Conservation (phyloP, 2,797 vertebrate genomes). For the Sebastes trivittatus region DNA sequence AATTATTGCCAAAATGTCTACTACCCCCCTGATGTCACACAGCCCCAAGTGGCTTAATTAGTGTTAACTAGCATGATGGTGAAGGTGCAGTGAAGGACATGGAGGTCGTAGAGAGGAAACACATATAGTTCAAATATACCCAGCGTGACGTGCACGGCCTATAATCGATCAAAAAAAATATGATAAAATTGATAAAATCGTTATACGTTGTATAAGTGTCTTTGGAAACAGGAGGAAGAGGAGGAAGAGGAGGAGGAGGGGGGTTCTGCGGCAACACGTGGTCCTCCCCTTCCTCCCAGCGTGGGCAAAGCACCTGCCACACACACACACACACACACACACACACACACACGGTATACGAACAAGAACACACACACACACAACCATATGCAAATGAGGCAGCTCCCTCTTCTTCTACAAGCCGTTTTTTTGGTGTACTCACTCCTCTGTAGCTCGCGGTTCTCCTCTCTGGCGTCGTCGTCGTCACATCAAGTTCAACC, state of each 20-base stretch:
- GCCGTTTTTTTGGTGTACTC: slow-evolving; percentile 70
- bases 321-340: slow-evolving; percentile 27
- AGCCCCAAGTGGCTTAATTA: background rate
- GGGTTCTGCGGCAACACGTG: slow-evolving; percentile 75
- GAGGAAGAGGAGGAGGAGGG: slow-evolving; percentile 19
- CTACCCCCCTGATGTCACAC: background rate
- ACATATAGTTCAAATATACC: background rate
- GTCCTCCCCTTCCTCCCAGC: slow-evolving; percentile 67
- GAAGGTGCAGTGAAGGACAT: background rate
- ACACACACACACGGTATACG: slow-evolving; percentile 1
- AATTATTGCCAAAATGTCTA: background rate
- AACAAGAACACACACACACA: slow-evolving; percentile 17
- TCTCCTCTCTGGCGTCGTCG: slow-evolving; percentile 19
- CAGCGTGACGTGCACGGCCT: background rate
- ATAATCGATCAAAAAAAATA: background rate
- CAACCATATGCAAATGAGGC: slow-evolving; percentile 68
- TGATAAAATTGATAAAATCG: background rate
- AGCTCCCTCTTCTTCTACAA: slow-evolving; percentile 27
- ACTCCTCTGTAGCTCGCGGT: slow-evolving; percentile 57
- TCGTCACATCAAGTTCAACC: background rate
- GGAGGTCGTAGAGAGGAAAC: background rate
- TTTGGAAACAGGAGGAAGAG: background rate
- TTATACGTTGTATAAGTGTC: background rate
- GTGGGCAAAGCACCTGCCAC: slow-evolving; percentile 78
- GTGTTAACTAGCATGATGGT: background rate